Evolutionary conservation across 2,113 vertebrate genomes (phyloP), one percentile per base, ranked within the genome.

Genomic region (Odocoileus hemionus): DNA sequence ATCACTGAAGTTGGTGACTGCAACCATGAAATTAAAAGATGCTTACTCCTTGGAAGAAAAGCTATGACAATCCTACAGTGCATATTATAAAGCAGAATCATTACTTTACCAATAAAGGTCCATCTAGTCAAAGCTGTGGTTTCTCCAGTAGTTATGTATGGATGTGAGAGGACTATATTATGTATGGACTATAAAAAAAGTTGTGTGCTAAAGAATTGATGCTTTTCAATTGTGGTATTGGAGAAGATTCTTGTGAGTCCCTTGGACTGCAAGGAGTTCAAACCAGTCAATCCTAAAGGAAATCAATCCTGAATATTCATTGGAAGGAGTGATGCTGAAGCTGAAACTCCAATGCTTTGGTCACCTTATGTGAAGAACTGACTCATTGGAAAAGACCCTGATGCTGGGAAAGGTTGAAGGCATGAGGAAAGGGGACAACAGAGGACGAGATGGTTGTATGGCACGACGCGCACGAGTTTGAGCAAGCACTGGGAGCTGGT

Each of bases 21-120:
- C 16, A n/a, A 67, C 16, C 61, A n/a, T n/a, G 61, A 67, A 67
- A 67, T 17, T 19, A n/a, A 67, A n/a, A 67, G 33, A n/a, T 5
- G 16, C 16, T 67, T 67, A 3, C 8, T 67, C 33, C 64, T 67
- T 67, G 33, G 33, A n/a, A 67, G 7, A 36, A 36, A 36, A 67
- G 2, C 33, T 21, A 1, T 67, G 33, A 5, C 64, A n/a, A 36
- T 36, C 16, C 33, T 67, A 19, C 16, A 67, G 33, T 0, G 1
- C 16, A 9, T 67, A 67, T 67, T 67, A 67, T 36, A 67, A 36
- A 67, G 64, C 64, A 67, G 33, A 67, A n/a, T 36, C 33, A 67
- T 17, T 67, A 67, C 64, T 67, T 67, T 67, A n/a, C 16, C 33
- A n/a, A 19, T 16, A 36, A 67, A 67, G 16, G 4, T 67, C 64